Conservation (phyloP, 2,888 invertebrate species). For the Lamellibrachia columna region DNA sequence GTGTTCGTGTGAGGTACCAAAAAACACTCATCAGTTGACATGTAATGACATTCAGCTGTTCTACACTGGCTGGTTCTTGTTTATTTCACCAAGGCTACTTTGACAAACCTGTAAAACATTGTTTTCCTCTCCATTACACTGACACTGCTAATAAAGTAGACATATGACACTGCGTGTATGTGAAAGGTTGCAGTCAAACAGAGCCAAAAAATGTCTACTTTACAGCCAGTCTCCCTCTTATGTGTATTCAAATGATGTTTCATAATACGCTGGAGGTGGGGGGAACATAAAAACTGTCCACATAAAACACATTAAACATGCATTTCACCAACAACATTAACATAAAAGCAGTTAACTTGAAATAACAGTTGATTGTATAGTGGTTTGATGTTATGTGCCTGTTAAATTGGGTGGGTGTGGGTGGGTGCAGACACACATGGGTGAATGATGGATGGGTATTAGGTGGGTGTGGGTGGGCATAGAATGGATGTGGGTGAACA, state of each 20-base stretch:
- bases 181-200: not conserved
- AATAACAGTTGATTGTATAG: not conserved
- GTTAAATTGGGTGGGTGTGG: not conserved
- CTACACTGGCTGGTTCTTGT: not conserved
- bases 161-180: not conserved
- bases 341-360: conserved; percentile 5
- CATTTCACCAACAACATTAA: not conserved
- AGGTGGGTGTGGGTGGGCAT: not conserved
- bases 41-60: not conserved
- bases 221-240: too few relatives aligned
- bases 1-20: not conserved
- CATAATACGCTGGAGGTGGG: not conserved
- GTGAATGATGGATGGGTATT: not conserved
- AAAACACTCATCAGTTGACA: not conserved
- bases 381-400: not conserved
- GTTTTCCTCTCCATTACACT: not conserved
- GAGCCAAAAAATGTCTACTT: too few relatives aligned
- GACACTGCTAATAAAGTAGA: not conserved
- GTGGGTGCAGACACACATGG: not conserved
- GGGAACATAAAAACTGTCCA: not conserved
- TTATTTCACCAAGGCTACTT: not conserved
- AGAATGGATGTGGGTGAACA: not conserved
- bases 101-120: not conserved
- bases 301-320: not conserved
- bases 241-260: not conserved